Evolutionary conservation across 2,888 invertebrate species (phyloP), one percentile per base, ranked within the genome.

Genomic region (Margaritifera margaritifera): DNA sequence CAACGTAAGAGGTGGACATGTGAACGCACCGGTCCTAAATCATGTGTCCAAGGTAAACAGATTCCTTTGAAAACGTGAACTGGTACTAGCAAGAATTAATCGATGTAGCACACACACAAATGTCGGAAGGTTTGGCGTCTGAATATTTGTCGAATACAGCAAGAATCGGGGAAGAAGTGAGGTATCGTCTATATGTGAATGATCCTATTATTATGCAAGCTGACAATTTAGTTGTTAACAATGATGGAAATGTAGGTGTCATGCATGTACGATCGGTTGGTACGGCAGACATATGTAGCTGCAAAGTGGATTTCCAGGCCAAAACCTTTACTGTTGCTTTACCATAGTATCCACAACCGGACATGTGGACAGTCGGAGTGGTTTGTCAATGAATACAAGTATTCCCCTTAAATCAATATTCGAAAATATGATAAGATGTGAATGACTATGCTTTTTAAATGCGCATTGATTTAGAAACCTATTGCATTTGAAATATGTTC

Each of bases 321-420:
- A 77, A 74, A 24, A n/a, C n/a, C 77, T 74, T 3, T 77, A 77
- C 62, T 74, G 70, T 70, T 77, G 77, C 74, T 77, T 72, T 27
- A 77, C 77, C 0, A 74, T 77, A 50, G 74, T 74, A 11, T 74
- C 77, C 1, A 77, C 77, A 0, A 66, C 72, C 15, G 77, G 77
- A 42, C 72, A 74, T 27, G 74, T 77, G 20, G 77, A 77, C 56
- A 77, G 20, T 77, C 77, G 6, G 77, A 77, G 55, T 75, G 75
- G 75, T 78, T 69, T 59, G 77, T 74, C 24, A 71, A 68, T 25
- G 71, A 64, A 5, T 71, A 71, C 60, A 56, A 8, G 8, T 31
- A 1, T 8, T 31, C 8, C 0, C 8, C 8, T 31, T 31, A 8
- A 19, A 57, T 24, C 24, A 57, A 57, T 57, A 22, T 25, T 57